Base-by-base conservation (phyloP, 2,888 invertebrate genomes). In the Trissolcus brochymenae region DNA sequence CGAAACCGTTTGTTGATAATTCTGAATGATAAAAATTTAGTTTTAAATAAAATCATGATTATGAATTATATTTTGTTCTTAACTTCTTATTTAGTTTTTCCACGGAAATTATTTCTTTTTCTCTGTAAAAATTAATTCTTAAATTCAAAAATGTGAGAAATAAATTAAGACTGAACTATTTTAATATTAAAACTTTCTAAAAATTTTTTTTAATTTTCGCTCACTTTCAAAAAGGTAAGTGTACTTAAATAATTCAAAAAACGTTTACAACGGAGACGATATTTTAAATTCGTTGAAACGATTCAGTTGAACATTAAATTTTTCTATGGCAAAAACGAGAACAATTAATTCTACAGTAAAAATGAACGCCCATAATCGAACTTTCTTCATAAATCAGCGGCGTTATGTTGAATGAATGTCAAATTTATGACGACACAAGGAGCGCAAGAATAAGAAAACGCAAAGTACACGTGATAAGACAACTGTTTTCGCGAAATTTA, bases 381-480 rank as follows among this genome's bases (percentile, higher is more conserved):
- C 35, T 35, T 35, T 35, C 35, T 35, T 35, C 35, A 35, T 62
- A 62, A 62, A 53, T 62, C 53, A 43, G 21, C n/a, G 19, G 11
- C 53, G n/a, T 43, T 53, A 53, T 62, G 25, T 41, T 43, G 43
- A 53, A 61, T 19, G 51, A 53, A 61, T 40, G 51, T 62, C 53
- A 41, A 53, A 41, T 53, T 62, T 53, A 62, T n/a, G 53, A 53
- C 49, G 41, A 49, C 61, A 41, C 19, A 35, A 40, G 14, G 21
- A 40, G 25, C 53, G 21, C 6, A 62, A 14, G 62, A 53, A 53
- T 53, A 53, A 62, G 53, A 62, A 61, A 53, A 62, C 43, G 62
- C 35, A 41, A 51, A 51, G 14, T 41, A 6, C 41, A 43, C 21
- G 53, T 54, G 53, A 62, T 62, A 53, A 62, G 53, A 54, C 41